Evolutionary conservation across 2,113 vertebrate species (phyloP).

Genomic region (Opisthocomus hoazin): DNA sequence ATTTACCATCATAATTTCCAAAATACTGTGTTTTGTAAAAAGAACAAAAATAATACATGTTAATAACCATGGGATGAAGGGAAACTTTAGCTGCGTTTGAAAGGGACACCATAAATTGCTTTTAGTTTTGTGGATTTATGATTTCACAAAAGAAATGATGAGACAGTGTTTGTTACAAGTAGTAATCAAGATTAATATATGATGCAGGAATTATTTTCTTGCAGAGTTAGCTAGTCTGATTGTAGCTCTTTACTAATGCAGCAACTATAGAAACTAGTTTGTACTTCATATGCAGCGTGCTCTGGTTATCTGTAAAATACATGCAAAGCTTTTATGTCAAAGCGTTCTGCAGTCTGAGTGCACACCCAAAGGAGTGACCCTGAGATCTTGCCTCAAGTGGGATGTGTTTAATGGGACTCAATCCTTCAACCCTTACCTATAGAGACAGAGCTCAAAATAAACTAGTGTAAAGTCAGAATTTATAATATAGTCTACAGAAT

Average conservation of each 20-base stretch:
- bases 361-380: not conserved
- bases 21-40: constrained; percentile 5
- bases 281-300: not conserved
- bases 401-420: not conserved
- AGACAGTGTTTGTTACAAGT: not conserved
- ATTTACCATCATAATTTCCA: not conserved
- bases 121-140: constrained; percentile 1
- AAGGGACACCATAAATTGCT: not conserved
- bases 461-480: not conserved
- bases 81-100: not conserved
- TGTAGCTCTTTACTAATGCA: not conserved
- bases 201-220: not conserved
- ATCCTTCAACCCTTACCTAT: not conserved
- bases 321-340: not conserved
- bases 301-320: not conserved
- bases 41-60: constrained; percentile 23
- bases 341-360: not conserved
- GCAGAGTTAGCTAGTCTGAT: not conserved
- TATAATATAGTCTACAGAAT: not conserved
- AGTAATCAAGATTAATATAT: not conserved
- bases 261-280: not conserved
- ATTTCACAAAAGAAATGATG: not conserved
- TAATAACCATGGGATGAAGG: not conserved
- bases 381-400: not conserved
- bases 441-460: not conserved